Percentiles rank a stretch among this genome's conserved stretches.
phyloP scores from a whole-genome alignment of 2,888 invertebrate species.

The Epirrita christyi region DNA sequence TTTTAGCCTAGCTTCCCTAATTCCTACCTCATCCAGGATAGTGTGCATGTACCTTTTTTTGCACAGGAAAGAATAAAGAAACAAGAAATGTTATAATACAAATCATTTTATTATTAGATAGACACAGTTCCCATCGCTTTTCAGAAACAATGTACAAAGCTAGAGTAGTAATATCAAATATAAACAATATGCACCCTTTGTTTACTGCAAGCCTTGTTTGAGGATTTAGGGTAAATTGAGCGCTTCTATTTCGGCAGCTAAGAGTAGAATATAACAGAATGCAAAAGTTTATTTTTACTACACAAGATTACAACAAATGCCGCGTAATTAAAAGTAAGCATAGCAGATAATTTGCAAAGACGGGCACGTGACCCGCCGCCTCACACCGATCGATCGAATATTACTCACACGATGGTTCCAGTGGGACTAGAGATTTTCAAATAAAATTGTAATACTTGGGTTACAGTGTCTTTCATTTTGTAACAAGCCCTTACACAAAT shows the following conservation, averaged over 20 bases:
- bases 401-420: constrained; percentile 83
- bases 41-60: not conserved
- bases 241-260: constrained; percentile 82
- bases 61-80: constrained; percentile 42
- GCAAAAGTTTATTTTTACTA: constrained; percentile 80
- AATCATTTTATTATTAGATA: constrained; percentile 89
- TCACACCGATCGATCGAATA: constrained; percentile 58
- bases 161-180: constrained; percentile 86
- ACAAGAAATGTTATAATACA: constrained; percentile 84
- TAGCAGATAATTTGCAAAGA: constrained; percentile 66
- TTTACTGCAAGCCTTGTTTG: constrained; percentile 83
- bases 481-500: constrained; percentile 87
- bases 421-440: constrained; percentile 89
- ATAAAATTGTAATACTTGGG: constrained; percentile 86
- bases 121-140: constrained; percentile 90
- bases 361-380: constrained; percentile 48
- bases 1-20: constrained; percentile 22
- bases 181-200: constrained; percentile 85
- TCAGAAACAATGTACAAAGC: constrained; percentile 89
- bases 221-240: constrained; percentile 83
- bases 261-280: constrained; percentile 78
- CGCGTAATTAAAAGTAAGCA: constrained; percentile 78
- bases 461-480: constrained; percentile 86
- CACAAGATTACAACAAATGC: constrained; percentile 78
- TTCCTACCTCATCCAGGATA: not conserved